phyloP scores from a whole-genome alignment of 2,113 vertebrate genomes.

The Perognathus longimembris region DNA sequence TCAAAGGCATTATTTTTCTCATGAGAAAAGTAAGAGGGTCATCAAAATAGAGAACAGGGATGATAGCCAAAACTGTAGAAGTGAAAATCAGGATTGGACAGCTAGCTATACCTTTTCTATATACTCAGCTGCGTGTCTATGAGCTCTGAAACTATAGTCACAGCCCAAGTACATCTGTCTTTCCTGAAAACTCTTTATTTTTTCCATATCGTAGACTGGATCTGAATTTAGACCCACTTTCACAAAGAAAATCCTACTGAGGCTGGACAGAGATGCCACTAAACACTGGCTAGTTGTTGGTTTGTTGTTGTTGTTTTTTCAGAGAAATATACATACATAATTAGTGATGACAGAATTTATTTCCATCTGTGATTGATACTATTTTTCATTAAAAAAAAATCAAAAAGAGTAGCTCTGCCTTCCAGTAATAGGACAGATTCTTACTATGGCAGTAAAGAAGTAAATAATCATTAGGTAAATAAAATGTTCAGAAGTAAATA shows the following conservation, averaged over 20 bases:
- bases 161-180: background rate
- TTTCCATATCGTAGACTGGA: background rate
- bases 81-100: background rate
- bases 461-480: too few species aligned
- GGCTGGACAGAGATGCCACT: background rate
- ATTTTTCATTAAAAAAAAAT: background rate
- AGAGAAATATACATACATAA: background rate
- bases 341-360: background rate
- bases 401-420: background rate
- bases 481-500: too few species aligned
- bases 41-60: too few species aligned
- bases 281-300: background rate
- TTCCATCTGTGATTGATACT: background rate
- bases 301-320: background rate
- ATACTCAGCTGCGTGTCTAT: background rate
- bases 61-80: background rate
- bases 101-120: background rate
- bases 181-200: background rate
- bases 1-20: background rate
- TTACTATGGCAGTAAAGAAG: too few species aligned
- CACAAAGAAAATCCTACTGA: background rate
- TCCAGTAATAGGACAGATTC: background rate
- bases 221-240: background rate
- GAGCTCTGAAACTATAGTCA: accelerated
- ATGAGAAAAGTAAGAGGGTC: background rate